Conservation (phyloP, 2,888 invertebrate genomes). For the Drosophila merina region DNA sequence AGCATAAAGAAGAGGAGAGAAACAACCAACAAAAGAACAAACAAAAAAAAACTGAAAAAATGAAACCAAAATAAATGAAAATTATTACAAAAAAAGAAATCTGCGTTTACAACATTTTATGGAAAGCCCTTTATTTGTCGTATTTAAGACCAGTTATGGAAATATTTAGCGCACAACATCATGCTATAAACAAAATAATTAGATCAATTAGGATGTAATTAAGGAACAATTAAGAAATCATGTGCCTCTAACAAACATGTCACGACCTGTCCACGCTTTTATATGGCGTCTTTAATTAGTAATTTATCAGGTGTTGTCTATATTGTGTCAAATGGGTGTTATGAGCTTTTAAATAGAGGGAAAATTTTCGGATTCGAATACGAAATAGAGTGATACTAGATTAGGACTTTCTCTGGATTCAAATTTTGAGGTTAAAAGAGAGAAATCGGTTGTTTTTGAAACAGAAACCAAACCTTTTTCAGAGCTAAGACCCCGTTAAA, state of each 20-base stretch:
- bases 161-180: background rate
- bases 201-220: slow-evolving; percentile 24
- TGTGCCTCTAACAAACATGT: slow-evolving; percentile 14
- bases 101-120: background rate
- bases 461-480: too few species aligned
- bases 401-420: too few species aligned
- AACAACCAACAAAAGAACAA: slow-evolving; percentile 54
- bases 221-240: slow-evolving; percentile 28
- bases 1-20: slow-evolving; percentile 59
- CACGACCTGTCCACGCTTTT: slow-evolving; percentile 29
- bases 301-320: background rate
- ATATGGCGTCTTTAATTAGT: background rate
- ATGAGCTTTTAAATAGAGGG: background rate
- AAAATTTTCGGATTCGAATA: background rate
- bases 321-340: background rate
- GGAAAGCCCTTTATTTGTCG: background rate
- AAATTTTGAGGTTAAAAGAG: too few species aligned
- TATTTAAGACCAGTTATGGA: slow-evolving; percentile 10
- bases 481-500: too few species aligned
- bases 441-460: too few species aligned
- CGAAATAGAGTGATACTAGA: too few species aligned
- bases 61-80: slow-evolving; percentile 73
- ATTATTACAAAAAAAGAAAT: slow-evolving; percentile 69
- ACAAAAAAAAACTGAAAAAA: slow-evolving; percentile 52
- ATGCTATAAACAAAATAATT: slow-evolving; percentile 36